phyloP scores from a whole-genome alignment of 2,113 vertebrate species.

The Otus sunia region DNA sequence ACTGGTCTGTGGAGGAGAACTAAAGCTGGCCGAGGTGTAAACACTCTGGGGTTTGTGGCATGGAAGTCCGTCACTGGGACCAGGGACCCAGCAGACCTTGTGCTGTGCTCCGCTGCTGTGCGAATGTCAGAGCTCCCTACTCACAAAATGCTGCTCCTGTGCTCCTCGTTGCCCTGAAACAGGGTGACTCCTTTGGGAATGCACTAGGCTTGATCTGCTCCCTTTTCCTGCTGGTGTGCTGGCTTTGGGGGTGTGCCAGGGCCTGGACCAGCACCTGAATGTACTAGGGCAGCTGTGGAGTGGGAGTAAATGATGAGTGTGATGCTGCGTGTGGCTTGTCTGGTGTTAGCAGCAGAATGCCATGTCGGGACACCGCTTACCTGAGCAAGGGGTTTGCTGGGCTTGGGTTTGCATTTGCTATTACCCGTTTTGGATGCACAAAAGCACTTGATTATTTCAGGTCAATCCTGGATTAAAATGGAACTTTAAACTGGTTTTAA shows the following conservation, averaged over 20 bases:
- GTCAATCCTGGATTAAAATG: background rate
- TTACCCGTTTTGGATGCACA: background rate
- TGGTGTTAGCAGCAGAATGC: background rate
- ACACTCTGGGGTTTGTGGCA: rapidly evolving
- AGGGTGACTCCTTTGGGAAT: background rate
- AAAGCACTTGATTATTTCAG: background rate
- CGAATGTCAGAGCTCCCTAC: rapidly evolving
- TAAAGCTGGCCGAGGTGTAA: background rate
- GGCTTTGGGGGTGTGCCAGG: background rate
- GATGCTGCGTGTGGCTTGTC: background rate
- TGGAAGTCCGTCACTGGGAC: background rate
- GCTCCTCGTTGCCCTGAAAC: rapidly evolving
- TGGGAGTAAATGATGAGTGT: rapidly evolving
- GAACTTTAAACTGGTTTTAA: background rate
- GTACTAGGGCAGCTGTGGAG: background rate
- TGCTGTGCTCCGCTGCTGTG: background rate
- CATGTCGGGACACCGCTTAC: rapidly evolving
- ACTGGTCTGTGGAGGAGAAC: background rate
- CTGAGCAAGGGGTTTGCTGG: rapidly evolving
- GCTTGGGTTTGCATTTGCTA: rapidly evolving
- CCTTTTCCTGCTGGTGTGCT: background rate
- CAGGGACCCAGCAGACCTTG: background rate
- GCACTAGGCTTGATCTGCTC: background rate
- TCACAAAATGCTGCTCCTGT: background rate
- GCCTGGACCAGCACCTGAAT: background rate